Conservation (phyloP, 2,888 invertebrate species). For the Amphipyra tragopoginis region DNA sequence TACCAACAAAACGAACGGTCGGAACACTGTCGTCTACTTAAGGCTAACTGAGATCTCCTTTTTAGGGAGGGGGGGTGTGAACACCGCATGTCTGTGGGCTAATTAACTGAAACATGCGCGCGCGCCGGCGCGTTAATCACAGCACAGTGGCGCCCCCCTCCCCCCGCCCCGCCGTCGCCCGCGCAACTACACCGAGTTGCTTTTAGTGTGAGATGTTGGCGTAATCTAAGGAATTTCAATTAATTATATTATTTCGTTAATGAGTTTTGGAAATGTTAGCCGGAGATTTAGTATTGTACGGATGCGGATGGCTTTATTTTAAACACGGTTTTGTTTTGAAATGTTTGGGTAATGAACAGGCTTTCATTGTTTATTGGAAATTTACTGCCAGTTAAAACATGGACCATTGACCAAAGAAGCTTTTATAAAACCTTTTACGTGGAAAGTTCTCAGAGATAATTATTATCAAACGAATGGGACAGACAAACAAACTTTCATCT, state of each 20-base stretch:
- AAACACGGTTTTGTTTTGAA: slow-evolving; percentile 13
- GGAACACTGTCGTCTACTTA: slow-evolving; percentile 74
- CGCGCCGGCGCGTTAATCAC: slow-evolving; percentile 81
- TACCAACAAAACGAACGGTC: slow-evolving; percentile 70
- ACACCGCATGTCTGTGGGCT: slow-evolving; percentile 80
- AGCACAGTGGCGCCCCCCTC: slow-evolving; percentile 67
- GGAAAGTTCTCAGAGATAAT: background rate
- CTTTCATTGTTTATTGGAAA: slow-evolving; percentile 18
- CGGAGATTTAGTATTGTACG: slow-evolving; percentile 61
- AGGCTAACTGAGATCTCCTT: slow-evolving; percentile 84
- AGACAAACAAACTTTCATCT: slow-evolving; percentile 2
- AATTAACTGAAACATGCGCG: slow-evolving; percentile 87
- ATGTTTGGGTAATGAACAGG: slow-evolving; percentile 21
- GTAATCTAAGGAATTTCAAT: slow-evolving; percentile 86
- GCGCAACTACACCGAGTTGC: slow-evolving; percentile 81
- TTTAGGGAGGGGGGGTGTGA: slow-evolving; percentile 82
- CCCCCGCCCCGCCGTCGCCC: slow-evolving; percentile 48
- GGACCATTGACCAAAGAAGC: background rate
- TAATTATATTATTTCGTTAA: slow-evolving; percentile 77
- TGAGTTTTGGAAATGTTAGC: slow-evolving; percentile 66
- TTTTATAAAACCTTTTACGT: background rate
- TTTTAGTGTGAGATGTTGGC: slow-evolving; percentile 84
- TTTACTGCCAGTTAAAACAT: slow-evolving; percentile 6
- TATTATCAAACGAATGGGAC: background rate
- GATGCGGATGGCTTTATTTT: slow-evolving; percentile 57